Evolutionary conservation across 2,113 vertebrate species (phyloP).

Genomic region (Tetrax tetrax): DNA sequence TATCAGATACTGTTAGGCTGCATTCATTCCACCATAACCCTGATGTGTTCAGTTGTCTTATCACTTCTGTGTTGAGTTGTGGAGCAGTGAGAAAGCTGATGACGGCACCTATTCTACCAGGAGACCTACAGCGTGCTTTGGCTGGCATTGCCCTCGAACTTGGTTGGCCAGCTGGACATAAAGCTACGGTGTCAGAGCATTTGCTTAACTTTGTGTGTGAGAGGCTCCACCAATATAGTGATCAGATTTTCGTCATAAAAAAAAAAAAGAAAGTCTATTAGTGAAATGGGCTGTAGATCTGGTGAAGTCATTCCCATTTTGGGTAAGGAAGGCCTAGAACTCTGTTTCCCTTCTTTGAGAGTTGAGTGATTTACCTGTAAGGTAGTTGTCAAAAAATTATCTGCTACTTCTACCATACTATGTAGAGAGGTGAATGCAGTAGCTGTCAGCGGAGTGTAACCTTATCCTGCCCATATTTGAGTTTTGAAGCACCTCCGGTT

Average conservation of each 20-base stretch:
- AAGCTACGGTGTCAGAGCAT: accelerated
- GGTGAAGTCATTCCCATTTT: background rate
- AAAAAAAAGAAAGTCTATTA: background rate
- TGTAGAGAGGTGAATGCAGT: background rate
- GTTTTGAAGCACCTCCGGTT: background rate
- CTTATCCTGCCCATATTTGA: background rate
- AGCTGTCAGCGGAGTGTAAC: background rate
- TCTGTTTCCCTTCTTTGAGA: background rate
- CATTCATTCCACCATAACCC: accelerated
- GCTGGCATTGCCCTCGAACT: background rate
- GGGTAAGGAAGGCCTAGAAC: background rate
- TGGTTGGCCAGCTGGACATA: background rate
- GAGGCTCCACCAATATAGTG: accelerated
- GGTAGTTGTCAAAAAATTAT: background rate
- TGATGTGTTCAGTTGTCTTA: background rate
- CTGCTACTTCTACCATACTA: background rate
- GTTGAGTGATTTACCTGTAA: background rate
- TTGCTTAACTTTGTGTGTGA: background rate
- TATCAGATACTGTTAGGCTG: background rate
- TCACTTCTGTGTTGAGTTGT: background rate
- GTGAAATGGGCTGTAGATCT: background rate
- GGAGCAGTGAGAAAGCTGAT: background rate
- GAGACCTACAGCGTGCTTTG: background rate
- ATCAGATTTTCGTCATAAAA: background rate
- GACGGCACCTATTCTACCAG: background rate